Base-by-base conservation (phyloP, 2,888 invertebrate genomes). In the Coremacera marginata region DNA sequence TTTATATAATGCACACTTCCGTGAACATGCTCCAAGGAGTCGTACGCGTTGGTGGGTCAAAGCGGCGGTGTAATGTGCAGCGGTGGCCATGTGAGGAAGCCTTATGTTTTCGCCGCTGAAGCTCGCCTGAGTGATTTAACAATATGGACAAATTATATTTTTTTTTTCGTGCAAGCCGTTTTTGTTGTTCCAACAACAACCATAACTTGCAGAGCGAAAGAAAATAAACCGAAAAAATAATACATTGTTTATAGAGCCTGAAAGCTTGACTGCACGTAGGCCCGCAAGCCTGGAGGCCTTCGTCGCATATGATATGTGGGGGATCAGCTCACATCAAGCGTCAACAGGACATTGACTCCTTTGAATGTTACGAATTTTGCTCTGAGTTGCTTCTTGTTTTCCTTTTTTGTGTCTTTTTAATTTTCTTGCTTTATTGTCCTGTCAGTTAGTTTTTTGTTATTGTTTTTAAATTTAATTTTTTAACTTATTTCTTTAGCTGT, bases 1-100 rank as follows among this genome's bases (percentile, higher is more conserved):
- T 74, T 76, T 78, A 76, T 78, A 62, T 73, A 76, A 76, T 76
- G 73, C 78, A 76, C 76, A 78, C 78, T 78, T 76, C 65, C 65
- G 51, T 70, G 78, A 76, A 72, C 68, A 44, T 62, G 73, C 37
- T 9, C 27, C 11, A 63, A 31, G 63, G 27, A 27, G 11, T 27
- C 3, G 25, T 14, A 14, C 25, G 11, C 19, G 57, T 16, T 22
- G 22, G 11, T 55, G 55, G 22, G 57, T 14, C 22, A 22, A 22
- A 55, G 55, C 25, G 25, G 22, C 9, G 57, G 9, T 14, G 31
- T 27, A 8, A 49, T 27, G 22, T 25, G 7, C 19, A 22, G 51
- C n/a, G n/a, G 51, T 8, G n/a, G 19, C 8, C 52, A 63, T 70
- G 37, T 44, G 19, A 55, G 27, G 77, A 77, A 77, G 74, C 77